Base-by-base conservation (phyloP, 2,888 invertebrate species). In the Chymomyza amoena region DNA sequence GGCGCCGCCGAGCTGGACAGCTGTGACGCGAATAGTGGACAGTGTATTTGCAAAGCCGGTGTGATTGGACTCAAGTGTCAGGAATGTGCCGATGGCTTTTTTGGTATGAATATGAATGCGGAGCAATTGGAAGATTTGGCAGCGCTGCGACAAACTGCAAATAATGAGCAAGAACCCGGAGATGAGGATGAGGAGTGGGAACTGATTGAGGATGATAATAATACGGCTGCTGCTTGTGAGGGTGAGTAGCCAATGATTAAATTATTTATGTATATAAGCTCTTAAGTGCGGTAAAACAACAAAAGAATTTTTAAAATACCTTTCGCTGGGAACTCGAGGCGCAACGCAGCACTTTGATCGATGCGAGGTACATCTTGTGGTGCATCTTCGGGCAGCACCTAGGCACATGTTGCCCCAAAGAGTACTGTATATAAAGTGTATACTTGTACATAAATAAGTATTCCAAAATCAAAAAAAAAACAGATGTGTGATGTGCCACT, bases 11-110 rank as follows among this genome's bases (percentile, higher is more conserved):
- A 93, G 67, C 66, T 87, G 5, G 81, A 89, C 51, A 91, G 92
- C n/a, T 99, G 99, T 92, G 95, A 97, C 91, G 92, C 94, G 0
- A 91, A 92, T 59, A 94, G 94, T n/a, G 98, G 98, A 9, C 94
- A 94, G 73, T 98, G 98, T 92, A 92, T 93, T 52, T 98, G 97
- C 92, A 94, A 94, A 56, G 91, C 93, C 0, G 97, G 97, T 73
- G 96, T 97, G 1, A 94, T 95, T 76, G 96, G 97, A 64, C 93
- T 95, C 70, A 94, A 93, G 82, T 97, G 97, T 89, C 95, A 95
- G 87, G 92, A 92, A 64, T 97, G 97, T 87, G 93, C 94, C 67
- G 93, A 94, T 66, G 93, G 94, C 60, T 94, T 95, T 91, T 97
- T 95, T 90, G 95, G 94, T 15, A 93, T 96, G 80, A 91, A 91